Percentiles rank a stretch among this genome's conserved stretches.
Evolutionary conservation across 2,113 vertebrate genomes (phyloP).

Genomic region (Lichenostomus cassidix): DNA sequence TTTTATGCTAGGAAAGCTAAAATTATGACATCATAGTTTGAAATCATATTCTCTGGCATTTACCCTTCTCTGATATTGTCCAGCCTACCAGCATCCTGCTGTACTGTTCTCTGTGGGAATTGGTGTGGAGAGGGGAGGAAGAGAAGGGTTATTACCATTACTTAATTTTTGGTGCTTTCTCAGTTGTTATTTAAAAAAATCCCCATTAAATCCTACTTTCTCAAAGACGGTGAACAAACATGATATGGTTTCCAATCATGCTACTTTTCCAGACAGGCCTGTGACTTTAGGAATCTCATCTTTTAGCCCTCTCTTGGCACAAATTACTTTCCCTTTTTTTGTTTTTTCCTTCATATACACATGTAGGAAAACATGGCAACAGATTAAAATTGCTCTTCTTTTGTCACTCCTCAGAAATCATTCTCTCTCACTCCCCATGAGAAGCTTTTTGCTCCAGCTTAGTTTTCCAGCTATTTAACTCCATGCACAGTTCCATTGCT

Average conservation of each 20-base stretch:
- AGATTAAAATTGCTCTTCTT: neutral
- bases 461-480: neutral
- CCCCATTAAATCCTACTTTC: neutral
- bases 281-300: neutral
- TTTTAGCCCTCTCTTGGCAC: accelerated
- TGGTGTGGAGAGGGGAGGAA: neutral
- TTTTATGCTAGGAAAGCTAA: neutral
- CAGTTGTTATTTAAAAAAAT: neutral
- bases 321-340: neutral
- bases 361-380: neutral
- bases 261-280: neutral
- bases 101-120: neutral
- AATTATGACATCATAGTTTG: neutral
- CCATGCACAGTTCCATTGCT: neutral
- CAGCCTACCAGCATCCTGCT: neutral
- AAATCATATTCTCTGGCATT: neutral
- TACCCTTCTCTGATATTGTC: neutral
- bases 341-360: neutral
- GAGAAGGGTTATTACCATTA: neutral
- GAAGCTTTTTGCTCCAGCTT: neutral
- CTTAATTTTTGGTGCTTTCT: neutral
- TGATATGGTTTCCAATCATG: neutral
- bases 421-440: neutral
- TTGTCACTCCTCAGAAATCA: neutral
- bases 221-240: neutral